Conservation (phyloP, 2,113 vertebrate genomes). For the Corythornis cristatus region DNA sequence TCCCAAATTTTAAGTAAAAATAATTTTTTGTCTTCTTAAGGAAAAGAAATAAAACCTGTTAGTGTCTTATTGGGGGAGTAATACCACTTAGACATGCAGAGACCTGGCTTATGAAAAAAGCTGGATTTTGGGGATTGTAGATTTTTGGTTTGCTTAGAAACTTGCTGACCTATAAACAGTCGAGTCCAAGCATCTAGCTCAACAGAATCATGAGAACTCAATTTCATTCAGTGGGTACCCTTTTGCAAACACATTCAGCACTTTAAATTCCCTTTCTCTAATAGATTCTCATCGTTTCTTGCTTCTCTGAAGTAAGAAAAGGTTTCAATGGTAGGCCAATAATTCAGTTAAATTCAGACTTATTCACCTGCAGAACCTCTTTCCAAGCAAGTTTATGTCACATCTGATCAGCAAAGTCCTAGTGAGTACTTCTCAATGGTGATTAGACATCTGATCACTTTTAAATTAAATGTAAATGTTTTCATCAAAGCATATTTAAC, state of each 20-base stretch:
- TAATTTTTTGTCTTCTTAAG: neutral
- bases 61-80: neutral
- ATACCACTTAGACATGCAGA: neutral
- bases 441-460: neutral
- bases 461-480: neutral
- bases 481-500: neutral
- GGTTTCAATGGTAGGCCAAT: neutral
- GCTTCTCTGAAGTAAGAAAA: neutral
- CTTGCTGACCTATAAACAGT: neutral
- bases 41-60: neutral
- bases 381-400: neutral
- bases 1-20: neutral
- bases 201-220: neutral
- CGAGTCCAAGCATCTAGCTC: neutral
- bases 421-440: neutral
- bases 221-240: neutral
- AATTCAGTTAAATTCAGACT: neutral
- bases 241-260: neutral
- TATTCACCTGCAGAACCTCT: neutral
- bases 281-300: neutral
- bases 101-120: neutral
- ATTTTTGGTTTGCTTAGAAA: neutral
- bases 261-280: neutral
- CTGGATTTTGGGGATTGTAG: neutral
- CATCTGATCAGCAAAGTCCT: neutral